Evolutionary conservation across 1,140 invertebrate species (phyloP), one percentile per base, ranked within the genome.

Genomic region (Pachyrhynchus sulphureomaculatus): DNA sequence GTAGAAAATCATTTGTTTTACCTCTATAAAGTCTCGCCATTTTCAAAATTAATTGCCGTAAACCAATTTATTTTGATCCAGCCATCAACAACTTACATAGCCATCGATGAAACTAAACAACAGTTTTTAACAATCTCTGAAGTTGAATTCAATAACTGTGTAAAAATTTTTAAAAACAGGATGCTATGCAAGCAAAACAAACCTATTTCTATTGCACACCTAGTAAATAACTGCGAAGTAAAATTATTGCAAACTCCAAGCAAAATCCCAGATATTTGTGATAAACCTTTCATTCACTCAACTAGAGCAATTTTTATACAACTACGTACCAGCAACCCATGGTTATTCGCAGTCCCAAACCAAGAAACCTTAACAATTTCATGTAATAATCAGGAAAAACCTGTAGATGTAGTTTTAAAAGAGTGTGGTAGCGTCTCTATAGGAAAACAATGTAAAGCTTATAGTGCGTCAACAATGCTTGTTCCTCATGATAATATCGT

Each of bases 21-120:
- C 12, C 15, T 42, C 21, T 42, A 42, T 20, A 42, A 42, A 42
- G 39, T 42, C 4, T 42, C 12, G 18, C 39, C 39, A 20, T 42
- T 42, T 18, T 18, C 39, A 42, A 42, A 42, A 20, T 12, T 18
- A 42, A 2, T 42, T 18, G 10, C 39, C 4, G 4, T 12, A 20
- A 42, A 42, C 12, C 17, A 42, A 42, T 42, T 42, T 42, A 21
- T 42, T 20, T 42, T 42, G 21, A 42, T 42, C 21, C 39, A 42
- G 18, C 39, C 39, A 18, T 17, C 39, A 9, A 4, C 39, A 42
- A 42, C 18, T 4, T 42, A 42, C 18, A 21, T 42, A 20, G 39
- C 39, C 4, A 18, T 42, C 4, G 39, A 42, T 18, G 15, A 42
- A 42, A 42, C 17, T 5, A 42, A 42, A 20, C 17, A 42, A 42